Evolutionary conservation across 2,113 vertebrate species (phyloP).

Genomic region (Falco punctatus): DNA sequence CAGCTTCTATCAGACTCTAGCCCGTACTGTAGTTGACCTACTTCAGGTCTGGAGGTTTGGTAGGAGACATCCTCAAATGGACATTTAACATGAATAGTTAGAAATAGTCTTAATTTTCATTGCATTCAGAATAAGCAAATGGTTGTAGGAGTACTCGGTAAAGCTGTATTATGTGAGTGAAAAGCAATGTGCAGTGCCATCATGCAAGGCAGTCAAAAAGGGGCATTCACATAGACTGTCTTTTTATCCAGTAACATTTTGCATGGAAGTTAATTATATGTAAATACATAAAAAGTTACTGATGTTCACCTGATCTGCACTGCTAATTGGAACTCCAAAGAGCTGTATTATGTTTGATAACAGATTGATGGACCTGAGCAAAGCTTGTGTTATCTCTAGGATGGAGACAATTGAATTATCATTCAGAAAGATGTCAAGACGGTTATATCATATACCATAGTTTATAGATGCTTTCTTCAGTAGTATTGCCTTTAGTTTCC

Average conservation of each 20-base stretch:
- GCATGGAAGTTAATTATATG: not conserved
- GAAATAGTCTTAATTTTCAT: not conserved
- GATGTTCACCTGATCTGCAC: conserved; percentile 3
- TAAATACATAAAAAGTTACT: not conserved
- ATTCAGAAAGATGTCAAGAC: not conserved
- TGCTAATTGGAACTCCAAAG: not conserved
- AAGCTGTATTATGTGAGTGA: not conserved
- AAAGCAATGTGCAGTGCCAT: not conserved
- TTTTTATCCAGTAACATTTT: not conserved
- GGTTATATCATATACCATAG: not conserved
- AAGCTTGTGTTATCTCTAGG: not conserved
- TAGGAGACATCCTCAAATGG: not conserved
- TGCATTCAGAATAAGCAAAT: not conserved
- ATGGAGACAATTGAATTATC: not conserved
- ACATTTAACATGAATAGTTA: not conserved
- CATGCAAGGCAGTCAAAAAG: not conserved
- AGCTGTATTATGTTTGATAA: conserved; percentile 8
- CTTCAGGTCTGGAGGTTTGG: not conserved
- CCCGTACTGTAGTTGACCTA: not conserved
- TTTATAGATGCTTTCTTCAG: not conserved
- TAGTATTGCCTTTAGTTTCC: not conserved
- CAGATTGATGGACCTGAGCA: not conserved
- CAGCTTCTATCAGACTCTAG: not conserved
- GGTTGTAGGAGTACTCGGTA: not conserved
- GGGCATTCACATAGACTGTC: not conserved